Percentiles rank a stretch among this genome's conserved stretches.
phyloP scores from a whole-genome alignment of 37 sponge, comb jelly and placozoan genomes.

The Halichondria panicea region DNA sequence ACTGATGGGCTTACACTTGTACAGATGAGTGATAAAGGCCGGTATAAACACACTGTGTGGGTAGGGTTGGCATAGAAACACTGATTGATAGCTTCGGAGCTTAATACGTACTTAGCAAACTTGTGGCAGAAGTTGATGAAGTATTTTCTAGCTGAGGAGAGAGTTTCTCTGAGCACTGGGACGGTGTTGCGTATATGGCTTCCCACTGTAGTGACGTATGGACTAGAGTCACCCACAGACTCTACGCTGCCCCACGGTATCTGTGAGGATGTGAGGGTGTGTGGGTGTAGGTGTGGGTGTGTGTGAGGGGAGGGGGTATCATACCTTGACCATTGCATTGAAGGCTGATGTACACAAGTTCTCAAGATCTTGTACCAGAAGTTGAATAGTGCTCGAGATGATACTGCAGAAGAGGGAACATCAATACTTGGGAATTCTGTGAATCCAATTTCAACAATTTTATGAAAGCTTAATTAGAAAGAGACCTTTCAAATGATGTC shows the following conservation, averaged over 20 bases:
- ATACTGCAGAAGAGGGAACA: constrained; percentile 41
- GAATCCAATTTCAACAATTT: too few species aligned
- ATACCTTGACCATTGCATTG: constrained; percentile 90
- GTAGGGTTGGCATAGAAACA: not conserved
- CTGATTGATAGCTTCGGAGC: too few species aligned
- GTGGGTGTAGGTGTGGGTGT: too few species aligned
- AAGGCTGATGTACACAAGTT: constrained; percentile 79
- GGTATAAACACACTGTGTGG: constrained; percentile 78
- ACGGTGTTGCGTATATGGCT: constrained; percentile 71
- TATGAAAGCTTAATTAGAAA: too few species aligned
- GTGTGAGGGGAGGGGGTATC: not conserved
- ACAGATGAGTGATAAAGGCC: constrained; percentile 78
- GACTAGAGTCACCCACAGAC: constrained; percentile 93
- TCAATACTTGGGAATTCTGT: too few species aligned
- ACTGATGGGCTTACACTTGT: constrained; percentile 97
- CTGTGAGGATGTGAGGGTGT: constrained; percentile 38
- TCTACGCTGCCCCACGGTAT: constrained; percentile 86
- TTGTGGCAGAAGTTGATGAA: constrained; percentile 98
- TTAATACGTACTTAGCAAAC: constrained; percentile 83
- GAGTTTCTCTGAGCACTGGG: constrained; percentile 88
- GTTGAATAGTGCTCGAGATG: constrained; percentile 85
- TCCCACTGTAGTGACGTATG: constrained; percentile 81
- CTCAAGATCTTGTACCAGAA: constrained; percentile 86
- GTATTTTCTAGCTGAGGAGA: constrained; percentile 89
- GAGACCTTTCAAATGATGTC: too few species aligned